Conservation (phyloP, 2,113 vertebrate genomes). For the Cisticola juncidis region DNA sequence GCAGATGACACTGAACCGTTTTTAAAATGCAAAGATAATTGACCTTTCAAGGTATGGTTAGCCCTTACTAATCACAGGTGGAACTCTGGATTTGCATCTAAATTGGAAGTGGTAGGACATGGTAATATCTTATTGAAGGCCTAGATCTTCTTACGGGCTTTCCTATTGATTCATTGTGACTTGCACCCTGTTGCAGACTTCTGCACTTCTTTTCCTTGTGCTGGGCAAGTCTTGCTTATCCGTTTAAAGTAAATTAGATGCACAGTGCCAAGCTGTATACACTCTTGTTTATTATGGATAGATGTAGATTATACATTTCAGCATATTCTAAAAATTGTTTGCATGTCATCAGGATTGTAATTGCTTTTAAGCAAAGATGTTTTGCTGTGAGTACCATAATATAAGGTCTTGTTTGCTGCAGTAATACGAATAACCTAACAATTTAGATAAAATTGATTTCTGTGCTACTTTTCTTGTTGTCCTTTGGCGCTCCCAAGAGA, state of each 20-base stretch:
- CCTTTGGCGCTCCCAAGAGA: neutral
- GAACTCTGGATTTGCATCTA: neutral
- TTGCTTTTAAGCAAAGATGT: neutral
- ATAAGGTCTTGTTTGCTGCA: neutral
- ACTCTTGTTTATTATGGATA: neutral
- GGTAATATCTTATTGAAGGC: neutral
- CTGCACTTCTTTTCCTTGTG: neutral
- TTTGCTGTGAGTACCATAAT: neutral
- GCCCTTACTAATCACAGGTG: neutral
- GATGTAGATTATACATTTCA: neutral
- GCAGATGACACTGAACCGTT: neutral
- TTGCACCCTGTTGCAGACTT: neutral
- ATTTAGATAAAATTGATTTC: neutral
- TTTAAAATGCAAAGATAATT: neutral
- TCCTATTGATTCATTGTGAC: neutral
- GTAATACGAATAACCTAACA: neutral
- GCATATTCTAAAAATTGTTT: neutral
- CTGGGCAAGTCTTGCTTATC: neutral
- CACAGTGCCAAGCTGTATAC: neutral
- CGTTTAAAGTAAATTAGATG: neutral
- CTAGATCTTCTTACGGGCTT: neutral
- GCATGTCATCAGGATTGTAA: neutral
- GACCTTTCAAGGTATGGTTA: neutral
- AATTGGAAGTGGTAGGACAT: neutral
- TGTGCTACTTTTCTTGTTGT: neutral